Evolutionary conservation across 1,140 invertebrate species (phyloP).

Genomic region (Papilio xuthus): DNA sequence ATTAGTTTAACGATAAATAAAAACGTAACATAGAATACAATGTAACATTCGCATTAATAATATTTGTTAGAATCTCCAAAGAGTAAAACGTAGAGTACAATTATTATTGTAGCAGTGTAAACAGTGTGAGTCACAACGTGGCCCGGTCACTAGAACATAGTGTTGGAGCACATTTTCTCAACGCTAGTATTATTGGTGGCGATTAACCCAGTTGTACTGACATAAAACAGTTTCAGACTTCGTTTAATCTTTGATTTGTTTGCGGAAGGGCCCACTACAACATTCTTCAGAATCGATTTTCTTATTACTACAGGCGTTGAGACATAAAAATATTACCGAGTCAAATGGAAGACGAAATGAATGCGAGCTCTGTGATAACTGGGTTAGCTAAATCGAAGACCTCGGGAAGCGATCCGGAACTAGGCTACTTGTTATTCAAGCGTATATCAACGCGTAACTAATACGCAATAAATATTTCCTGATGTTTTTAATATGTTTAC

Average conservation of each 20-base stretch:
- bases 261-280: constrained; percentile 52
- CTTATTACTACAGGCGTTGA: constrained; percentile 8
- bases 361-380: constrained; percentile 15
- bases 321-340: neutral
- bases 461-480: constrained; percentile 26
- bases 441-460: constrained; percentile 9
- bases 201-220: constrained; percentile 69
- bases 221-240: constrained; percentile 58
- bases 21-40: neutral
- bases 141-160: constrained; percentile 62
- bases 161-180: constrained; percentile 48
- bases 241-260: constrained; percentile 57
- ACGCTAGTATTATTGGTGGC: constrained; percentile 58
- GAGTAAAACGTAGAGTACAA: constrained; percentile 37
- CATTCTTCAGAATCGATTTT: constrained; percentile 44
- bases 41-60: neutral
- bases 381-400: constrained; percentile 30
- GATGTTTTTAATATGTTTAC: constrained; percentile 24
- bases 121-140: constrained; percentile 57
- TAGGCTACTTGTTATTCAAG: neutral
- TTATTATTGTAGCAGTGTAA: constrained; percentile 53
- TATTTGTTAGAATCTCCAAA: neutral
- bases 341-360: constrained; percentile 16
- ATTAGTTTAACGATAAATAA: neutral
- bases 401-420: constrained; percentile 20